Conservation (phyloP, 2,113 vertebrate genomes). For the Etia nguti region DNA sequence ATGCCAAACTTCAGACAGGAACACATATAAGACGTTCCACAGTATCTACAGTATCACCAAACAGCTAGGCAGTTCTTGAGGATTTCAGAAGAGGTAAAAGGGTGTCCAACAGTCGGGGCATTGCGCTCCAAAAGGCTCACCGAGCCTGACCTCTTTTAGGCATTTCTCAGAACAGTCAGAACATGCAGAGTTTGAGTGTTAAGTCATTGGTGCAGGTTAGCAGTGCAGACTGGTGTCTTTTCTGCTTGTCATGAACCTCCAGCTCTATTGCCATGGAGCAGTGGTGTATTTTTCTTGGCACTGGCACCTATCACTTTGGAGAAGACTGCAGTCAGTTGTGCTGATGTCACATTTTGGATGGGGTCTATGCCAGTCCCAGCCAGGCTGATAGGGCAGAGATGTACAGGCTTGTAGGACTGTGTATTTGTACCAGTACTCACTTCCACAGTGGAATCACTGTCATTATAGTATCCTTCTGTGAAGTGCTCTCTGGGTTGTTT, state of each 20-base stretch:
- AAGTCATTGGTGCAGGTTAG: background rate
- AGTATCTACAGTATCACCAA: background rate
- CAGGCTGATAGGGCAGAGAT: background rate
- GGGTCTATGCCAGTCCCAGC: background rate
- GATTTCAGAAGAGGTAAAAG: background rate
- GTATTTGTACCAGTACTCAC: background rate
- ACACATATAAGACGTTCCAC: too few species aligned
- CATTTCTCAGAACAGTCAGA: background rate
- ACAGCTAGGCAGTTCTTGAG: background rate
- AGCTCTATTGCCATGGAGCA: background rate
- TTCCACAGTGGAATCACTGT: background rate
- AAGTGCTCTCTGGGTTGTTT: background rate
- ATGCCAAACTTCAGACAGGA: background rate
- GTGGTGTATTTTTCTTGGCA: background rate
- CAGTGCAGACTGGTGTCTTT: background rate
- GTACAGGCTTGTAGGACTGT: background rate
- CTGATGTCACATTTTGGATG: background rate
- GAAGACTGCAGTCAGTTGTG: background rate
- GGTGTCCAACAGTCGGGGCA: background rate
- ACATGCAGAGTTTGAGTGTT: background rate
- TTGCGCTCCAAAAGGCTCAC: background rate
- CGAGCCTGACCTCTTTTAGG: background rate
- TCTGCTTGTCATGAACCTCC: background rate
- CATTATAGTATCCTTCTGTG: background rate
- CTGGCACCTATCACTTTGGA: background rate